Conservation (phyloP, 2,113 vertebrate species). For the Grallaria varia region DNA sequence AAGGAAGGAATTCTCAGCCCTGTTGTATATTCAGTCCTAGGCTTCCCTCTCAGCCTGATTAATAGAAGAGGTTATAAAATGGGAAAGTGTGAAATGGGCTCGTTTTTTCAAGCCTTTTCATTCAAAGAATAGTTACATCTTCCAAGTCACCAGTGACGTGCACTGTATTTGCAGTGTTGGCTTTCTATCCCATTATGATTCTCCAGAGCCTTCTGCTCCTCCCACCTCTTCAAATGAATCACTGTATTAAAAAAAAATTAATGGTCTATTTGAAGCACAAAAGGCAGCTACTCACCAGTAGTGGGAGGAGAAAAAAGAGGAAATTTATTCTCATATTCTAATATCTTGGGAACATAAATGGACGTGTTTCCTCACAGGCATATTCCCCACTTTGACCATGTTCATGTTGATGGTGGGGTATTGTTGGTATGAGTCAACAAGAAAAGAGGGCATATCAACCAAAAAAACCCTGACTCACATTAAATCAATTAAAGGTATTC, state of each 20-base stretch:
- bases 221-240: background rate
- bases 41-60: background rate
- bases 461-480: background rate
- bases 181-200: background rate
- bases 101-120: background rate
- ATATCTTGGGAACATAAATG: background rate
- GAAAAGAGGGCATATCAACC: constrained; percentile 22
- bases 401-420: background rate
- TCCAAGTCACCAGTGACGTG: background rate
- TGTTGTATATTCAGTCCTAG: background rate
- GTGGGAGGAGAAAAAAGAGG: background rate
- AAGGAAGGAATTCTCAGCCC: background rate
- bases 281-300: background rate
- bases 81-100: background rate
- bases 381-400: background rate
- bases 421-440: background rate
- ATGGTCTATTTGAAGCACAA: background rate
- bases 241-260: background rate
- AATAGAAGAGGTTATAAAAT: background rate
- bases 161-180: background rate
- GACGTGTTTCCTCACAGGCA: background rate
- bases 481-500: constrained; percentile 46
- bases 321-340: background rate
- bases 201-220: background rate
- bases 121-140: background rate